Conservation (phyloP, 2,888 invertebrate genomes). For the Elaeidobius kamerunicus region DNA sequence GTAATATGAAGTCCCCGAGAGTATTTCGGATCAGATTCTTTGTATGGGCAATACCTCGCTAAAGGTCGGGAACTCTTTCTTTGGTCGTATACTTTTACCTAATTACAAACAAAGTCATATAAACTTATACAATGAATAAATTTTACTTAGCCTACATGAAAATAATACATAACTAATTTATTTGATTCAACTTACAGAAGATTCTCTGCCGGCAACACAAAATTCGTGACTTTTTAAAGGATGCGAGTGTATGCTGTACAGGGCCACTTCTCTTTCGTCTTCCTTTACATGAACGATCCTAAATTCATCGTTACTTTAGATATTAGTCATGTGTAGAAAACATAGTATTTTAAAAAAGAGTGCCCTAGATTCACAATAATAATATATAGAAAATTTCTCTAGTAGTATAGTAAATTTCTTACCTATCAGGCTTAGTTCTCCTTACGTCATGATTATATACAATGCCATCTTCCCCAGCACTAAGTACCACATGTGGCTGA, state of each 20-base stretch:
- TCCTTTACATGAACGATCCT: conserved; percentile 59
- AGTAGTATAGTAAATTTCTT: conserved; percentile 6
- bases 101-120: background rate
- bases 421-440: conserved; percentile 58
- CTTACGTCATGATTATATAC: conserved; percentile 82
- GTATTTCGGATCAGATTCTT: conserved; percentile 28
- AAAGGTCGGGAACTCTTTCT: conserved; percentile 45
- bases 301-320: too few species aligned
- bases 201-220: conserved; percentile 80
- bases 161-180: too few species aligned
- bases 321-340: too few species aligned
- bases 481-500: conserved; percentile 74
- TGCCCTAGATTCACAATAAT: too few species aligned
- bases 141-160: too few species aligned
- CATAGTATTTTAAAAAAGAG: too few species aligned
- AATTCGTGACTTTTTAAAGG: conserved; percentile 75
- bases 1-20: conserved; percentile 63
- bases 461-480: conserved; percentile 85
- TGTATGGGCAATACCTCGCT: conserved; percentile 42
- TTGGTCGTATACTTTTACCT: conserved; percentile 30
- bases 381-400: too few species aligned
- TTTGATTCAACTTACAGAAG: conserved; percentile 69
- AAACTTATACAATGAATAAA: background rate
- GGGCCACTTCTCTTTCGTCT: conserved; percentile 62
- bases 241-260: conserved; percentile 86